Conservation (phyloP, 2,113 vertebrate species). For the Pterocles burchelli region DNA sequence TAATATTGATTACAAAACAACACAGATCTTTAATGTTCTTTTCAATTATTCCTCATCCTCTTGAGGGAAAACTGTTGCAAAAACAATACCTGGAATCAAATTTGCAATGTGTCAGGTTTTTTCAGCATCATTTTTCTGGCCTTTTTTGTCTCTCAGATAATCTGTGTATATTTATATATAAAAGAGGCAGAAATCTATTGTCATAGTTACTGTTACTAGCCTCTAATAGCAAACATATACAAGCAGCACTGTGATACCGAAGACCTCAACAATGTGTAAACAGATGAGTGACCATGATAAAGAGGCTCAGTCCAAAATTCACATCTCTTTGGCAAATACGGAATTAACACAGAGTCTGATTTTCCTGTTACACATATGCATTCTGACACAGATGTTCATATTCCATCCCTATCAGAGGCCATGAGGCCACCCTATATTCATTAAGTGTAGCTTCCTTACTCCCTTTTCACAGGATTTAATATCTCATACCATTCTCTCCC, state of each 20-base stretch:
- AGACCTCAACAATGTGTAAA: not conserved
- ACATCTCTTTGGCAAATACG: not conserved
- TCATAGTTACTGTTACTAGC: not conserved
- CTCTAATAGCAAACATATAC: not conserved
- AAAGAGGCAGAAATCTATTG: not conserved
- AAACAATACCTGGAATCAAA: not conserved
- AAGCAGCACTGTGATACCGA: not conserved
- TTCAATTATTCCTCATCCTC: not conserved
- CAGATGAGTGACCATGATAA: not conserved
- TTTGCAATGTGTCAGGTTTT: not conserved
- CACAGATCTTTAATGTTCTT: not conserved
- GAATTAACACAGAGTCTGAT: not conserved
- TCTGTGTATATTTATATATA: not conserved
- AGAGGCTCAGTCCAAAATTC: not conserved
- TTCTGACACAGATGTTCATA: not conserved
- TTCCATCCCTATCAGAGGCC: not conserved
- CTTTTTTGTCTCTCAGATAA: not conserved
- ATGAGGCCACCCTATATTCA: rapidly evolving
- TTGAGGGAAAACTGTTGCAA: not conserved
- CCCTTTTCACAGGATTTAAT: not conserved
- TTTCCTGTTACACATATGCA: not conserved
- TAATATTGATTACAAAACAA: not conserved
- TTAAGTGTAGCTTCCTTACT: not conserved
- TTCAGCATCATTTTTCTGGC: not conserved
- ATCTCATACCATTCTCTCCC: not conserved